These are phyloP conservation scores for crab-eating macaque (Macaca fascicularis) DNA, from an alignment of 2,113 vertebrate genomes.

Conservation along the genomic window T2T-MFA8v1.1 NC_088394.1:51172501-51173000, in stretches of 20 bases:
- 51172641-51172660: not conserved
- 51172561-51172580: too few species aligned
- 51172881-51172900: not conserved
- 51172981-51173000: not conserved
- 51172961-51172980: not conserved
- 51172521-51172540: not conserved
- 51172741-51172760: not conserved
- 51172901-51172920: not conserved
- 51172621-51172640: not conserved
- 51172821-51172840: not conserved
- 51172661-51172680: not conserved
- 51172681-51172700: not conserved
- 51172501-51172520: too few species aligned
- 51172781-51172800: not conserved
- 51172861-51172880: not conserved
- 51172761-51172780: not conserved
- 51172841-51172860: not conserved
- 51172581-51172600: too few species aligned
- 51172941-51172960: not conserved
- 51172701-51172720: not conserved
- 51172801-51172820: not conserved
- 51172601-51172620: not conserved
- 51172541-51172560: not conserved
- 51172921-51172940: not conserved
- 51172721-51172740: not conserved